These are phyloP conservation scores for Eretmodus cyanostictus DNA, from an alignment of 2,113 vertebrate genomes.

Conservation along the genomic window DNA sequence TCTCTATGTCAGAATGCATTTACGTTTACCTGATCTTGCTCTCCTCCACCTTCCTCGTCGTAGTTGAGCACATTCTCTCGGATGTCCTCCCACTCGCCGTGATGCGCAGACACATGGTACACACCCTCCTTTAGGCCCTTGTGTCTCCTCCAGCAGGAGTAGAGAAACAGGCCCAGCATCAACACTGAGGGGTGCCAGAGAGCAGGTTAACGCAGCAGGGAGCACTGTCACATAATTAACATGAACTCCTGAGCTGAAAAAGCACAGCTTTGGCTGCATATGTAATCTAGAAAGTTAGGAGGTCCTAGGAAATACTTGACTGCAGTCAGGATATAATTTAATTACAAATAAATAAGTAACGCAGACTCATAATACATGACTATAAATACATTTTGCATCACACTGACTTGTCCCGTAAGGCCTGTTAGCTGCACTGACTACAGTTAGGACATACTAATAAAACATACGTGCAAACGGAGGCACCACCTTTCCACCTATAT, in stretches of 20 bases:
- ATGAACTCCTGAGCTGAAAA: neutral
- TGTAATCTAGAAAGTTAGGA: neutral
- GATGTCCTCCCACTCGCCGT: conserved; percentile 82
- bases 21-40: conserved; percentile 80
- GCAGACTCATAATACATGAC: neutral
- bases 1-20: neutral
- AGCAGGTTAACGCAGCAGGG: conserved; percentile 33
- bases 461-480: neutral
- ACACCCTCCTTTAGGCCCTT: conserved; percentile 73
- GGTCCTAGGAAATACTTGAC: neutral
- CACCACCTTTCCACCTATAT: neutral
- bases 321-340: neutral
- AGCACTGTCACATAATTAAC: neutral
- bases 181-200: conserved; percentile 72
- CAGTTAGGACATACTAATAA: conserved; percentile 18
- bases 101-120: conserved; percentile 70
- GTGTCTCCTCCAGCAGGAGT: conserved; percentile 75
- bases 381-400: neutral
- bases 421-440: neutral
- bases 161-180: conserved; percentile 75
- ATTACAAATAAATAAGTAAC: neutral
- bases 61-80: conserved; percentile 86
- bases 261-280: neutral
- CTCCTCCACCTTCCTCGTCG: conserved; percentile 86
- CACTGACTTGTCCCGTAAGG: neutral